Evolutionary conservation across 2,113 vertebrate species (phyloP).

Genomic region (Phodopus roborovskii): DNA sequence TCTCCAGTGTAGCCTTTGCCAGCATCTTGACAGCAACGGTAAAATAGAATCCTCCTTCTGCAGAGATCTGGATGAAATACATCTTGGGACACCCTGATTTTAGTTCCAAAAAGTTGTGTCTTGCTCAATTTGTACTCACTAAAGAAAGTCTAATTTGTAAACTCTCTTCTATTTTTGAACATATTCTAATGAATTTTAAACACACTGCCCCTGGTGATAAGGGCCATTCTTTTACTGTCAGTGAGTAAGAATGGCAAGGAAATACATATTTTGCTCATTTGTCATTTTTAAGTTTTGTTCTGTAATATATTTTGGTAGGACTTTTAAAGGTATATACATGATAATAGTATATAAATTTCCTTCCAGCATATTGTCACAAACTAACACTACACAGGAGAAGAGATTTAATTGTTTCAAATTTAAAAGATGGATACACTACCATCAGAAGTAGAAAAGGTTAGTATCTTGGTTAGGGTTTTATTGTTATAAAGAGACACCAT

Average conservation of each 20-base stretch:
- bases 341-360: neutral
- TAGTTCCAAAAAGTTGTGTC: neutral
- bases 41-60: neutral
- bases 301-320: neutral
- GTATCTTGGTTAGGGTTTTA: neutral
- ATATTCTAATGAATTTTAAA: neutral
- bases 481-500: neutral
- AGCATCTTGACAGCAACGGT: neutral
- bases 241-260: neutral
- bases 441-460: neutral
- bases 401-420: neutral
- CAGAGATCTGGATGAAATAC: neutral
- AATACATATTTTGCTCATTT: neutral
- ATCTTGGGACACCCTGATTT: neutral
- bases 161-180: neutral
- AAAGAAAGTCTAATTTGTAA: neutral
- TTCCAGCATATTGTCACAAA: neutral
- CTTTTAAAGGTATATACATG: neutral
- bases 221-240: neutral
- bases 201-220: neutral
- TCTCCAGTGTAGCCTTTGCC: neutral
- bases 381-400: neutral
- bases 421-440: neutral
- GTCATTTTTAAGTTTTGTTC: neutral
- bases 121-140: neutral